phyloP scores from a whole-genome alignment of 2,797 vertebrate species.

The Crenichthys baileyi region DNA sequence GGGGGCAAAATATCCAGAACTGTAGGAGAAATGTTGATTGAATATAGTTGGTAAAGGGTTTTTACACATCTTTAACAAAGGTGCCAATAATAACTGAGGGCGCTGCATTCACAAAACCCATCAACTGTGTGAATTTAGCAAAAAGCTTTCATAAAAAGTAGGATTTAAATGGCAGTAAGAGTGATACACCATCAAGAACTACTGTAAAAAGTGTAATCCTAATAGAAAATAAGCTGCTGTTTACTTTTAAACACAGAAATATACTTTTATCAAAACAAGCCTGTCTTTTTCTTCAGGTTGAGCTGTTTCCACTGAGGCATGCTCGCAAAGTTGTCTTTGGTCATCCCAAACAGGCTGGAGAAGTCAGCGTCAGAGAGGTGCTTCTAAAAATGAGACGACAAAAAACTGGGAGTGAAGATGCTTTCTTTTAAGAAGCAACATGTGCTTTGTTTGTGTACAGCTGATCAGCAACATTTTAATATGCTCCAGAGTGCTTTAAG shows the following conservation, averaged over 20 bases:
- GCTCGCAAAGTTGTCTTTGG: slow-evolving; percentile 78
- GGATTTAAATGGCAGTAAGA: background rate
- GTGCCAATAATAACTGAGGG: background rate
- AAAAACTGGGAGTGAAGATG: background rate
- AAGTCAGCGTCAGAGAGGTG: slow-evolving; percentile 88
- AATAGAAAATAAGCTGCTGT: background rate
- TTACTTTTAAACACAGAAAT: slow-evolving; percentile 2
- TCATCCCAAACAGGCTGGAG: slow-evolving; percentile 79
- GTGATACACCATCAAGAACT: background rate
- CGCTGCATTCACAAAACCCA: background rate
- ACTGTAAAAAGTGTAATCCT: background rate
- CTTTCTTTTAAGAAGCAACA: background rate
- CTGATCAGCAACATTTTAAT: background rate
- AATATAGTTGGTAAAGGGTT: no score
- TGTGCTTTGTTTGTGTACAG: background rate
- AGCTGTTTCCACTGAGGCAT: slow-evolving; percentile 88
- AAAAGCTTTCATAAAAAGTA: background rate
- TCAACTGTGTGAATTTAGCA: background rate
- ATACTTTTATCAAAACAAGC: slow-evolving; percentile 80
- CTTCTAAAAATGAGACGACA: slow-evolving; percentile 70
- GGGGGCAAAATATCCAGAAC: background rate
- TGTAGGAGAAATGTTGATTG: no score
- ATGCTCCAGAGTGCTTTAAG: background rate
- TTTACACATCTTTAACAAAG: background rate
- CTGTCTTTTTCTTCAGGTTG: slow-evolving; percentile 85